Base-by-base conservation (phyloP, 1,140 invertebrate genomes). In the Planococcus citri region DNA sequence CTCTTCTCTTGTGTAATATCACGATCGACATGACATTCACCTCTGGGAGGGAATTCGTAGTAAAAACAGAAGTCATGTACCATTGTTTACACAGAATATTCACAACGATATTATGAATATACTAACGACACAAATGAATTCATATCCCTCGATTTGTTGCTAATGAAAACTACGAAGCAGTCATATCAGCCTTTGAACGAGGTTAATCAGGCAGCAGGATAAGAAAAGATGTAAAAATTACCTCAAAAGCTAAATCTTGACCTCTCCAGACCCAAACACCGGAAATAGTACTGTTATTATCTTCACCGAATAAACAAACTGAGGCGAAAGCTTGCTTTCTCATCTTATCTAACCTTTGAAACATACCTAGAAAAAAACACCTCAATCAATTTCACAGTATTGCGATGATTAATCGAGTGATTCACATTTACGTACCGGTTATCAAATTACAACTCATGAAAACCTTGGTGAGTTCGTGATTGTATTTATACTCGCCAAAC, bases 381-480 rank as follows among this genome's bases (percentile, higher is more conserved):
- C 1, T n/a, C 33, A 12, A 27, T 25, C 6, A 33, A 33, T 33
- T 6, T 33, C 29, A 33, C 29, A n/a, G n/a, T n/a, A n/a, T n/a
- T n/a, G n/a, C 29, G 29, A 33, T 33, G n/a, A n/a, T n/a, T n/a
- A n/a, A n/a, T n/a, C n/a, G n/a, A n/a, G n/a, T n/a, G n/a, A n/a
- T n/a, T n/a, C n/a, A n/a, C n/a, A n/a, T n/a, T n/a, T n/a, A 37
- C 33, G 33, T 76, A 89, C 90, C 94, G 71, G 87, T 85, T 76
- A 97, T 92, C 58, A 97, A 84, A 83, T 98, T 98, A 77, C 91
- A 94, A 77, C 89, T 93, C 94, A 97, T 97, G 82, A 96, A 98
- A 21, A 92, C 87, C 78, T 94, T 90, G 73, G 87, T 84, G 9
- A 99, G 83, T 79, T 98, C 95, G 72, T 96, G 83, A 70, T 89